Base-by-base conservation (phyloP, 2,797 vertebrate species). In the Geotrypetes seraphini region DNA sequence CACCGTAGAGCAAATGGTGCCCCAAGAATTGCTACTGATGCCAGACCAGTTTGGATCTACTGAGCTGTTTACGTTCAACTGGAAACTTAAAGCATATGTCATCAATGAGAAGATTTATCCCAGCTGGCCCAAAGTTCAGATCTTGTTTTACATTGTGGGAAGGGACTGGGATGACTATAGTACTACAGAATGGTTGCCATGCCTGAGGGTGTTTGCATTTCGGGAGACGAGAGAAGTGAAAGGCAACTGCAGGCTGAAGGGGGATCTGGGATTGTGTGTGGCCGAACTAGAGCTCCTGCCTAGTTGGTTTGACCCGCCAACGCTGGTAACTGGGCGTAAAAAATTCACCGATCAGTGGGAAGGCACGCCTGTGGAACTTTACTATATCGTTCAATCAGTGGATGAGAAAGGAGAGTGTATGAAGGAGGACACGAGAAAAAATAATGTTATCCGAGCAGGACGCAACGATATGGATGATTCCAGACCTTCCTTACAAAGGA, bases 201-300 rank as follows among this genome's bases (percentile, higher is more conserved):
- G 93, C 50, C 77, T 97, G 46, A 83, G 83, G 2, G 80, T 91
- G 12, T 94, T 84, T 2, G 91, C 88, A n/a, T 95, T 96, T 43
- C 84, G 88, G 47, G 91, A 96, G 69, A 96, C 90, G 0, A 76
- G 86, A 50, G 89, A 91, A 55, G 90, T 96, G 23, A 72, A 86
- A 20, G 84, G 72, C 22, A 84, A 81, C 50, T 96, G 91, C 53
- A 57, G 72, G 2, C 35, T 91, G 7, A 10, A 57, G 8, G 85
- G 86, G 1, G 73, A 78, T 7, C 69, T 85, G 42, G 92, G 88
- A 7, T 73, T 91, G 24, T 97, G 92, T 18, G 78, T 94, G 80
- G 88, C 87, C 0, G 81, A 88, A 57, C 61, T 96, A 46, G 71
- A 80, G 12, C 83, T 89, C 10, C 70, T 71, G 2, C 57, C 67